A percentile compares a stretch with the other conserved stretches of the same genome.
These are phyloP conservation scores for Drosophila barbarae DNA, from an alignment of 2,888 invertebrate species.

Conservation along the genomic window DNA sequence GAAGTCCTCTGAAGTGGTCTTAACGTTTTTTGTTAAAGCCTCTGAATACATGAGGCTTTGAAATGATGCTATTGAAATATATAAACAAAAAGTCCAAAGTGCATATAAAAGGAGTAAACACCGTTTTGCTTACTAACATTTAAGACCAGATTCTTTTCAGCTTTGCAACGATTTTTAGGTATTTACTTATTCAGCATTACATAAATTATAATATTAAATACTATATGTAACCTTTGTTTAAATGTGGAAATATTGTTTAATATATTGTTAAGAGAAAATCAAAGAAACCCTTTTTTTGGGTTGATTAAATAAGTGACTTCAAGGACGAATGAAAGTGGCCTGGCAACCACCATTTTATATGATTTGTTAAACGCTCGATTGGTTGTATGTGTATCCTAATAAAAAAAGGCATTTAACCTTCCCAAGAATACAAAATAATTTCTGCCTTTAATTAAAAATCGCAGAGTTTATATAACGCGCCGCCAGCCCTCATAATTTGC, in stretches of 20 bases:
- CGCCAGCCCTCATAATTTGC: slow-evolving; percentile 49
- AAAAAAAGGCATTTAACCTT: not conserved
- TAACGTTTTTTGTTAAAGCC: no score
- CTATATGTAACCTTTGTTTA: not conserved
- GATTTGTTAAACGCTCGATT: slow-evolving; percentile 4
- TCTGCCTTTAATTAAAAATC: slow-evolving; percentile 26
- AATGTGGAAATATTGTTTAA: not conserved
- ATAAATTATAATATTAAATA: not conserved
- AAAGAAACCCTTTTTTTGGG: not conserved
- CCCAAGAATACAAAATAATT: not conserved
- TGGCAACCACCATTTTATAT: not conserved
- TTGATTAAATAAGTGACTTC: no score
- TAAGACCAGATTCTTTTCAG: not conserved
- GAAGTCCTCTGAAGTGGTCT: not conserved
- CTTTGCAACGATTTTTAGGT: not conserved
- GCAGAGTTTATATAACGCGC: slow-evolving; percentile 21
- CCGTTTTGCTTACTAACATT: not conserved
- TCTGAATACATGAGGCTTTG: not conserved
- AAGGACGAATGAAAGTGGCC: not conserved
- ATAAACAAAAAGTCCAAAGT: not conserved
- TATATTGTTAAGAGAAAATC: not conserved
- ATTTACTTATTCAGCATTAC: not conserved
- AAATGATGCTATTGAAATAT: not conserved
- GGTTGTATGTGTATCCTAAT: not conserved
- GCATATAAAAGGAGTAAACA: not conserved